A percentile compares a stretch with the other conserved stretches of the same genome.
Evolutionary conservation across 2,113 vertebrate species (phyloP).

Genomic region (Zapornia atra): DNA sequence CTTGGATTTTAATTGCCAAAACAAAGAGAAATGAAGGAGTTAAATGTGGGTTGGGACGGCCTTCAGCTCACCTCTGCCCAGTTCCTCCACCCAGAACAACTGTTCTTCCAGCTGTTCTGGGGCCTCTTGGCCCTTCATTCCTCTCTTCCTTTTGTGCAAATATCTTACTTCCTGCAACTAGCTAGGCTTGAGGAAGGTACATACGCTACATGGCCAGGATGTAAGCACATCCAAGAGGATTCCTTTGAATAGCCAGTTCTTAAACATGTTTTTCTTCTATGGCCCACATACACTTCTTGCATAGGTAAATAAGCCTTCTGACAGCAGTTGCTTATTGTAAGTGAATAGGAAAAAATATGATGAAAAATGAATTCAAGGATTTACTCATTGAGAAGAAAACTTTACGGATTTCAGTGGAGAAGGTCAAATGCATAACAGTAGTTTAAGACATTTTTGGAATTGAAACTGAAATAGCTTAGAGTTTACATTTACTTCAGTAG

Average conservation of each 20-base stretch:
- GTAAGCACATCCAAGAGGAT: not conserved
- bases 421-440: not conserved
- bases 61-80: not conserved
- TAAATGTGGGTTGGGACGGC: not conserved
- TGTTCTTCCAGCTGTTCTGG: not conserved
- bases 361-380: not conserved
- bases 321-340: not conserved
- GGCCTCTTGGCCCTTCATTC: constrained; percentile 47
- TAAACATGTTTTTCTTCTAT: not conserved
- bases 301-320: not conserved
- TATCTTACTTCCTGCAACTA: constrained; percentile 51
- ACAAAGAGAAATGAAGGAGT: not conserved
- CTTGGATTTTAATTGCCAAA: not conserved
- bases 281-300: not conserved
- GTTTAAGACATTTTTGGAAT: not conserved
- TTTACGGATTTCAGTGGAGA: not conserved
- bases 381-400: not conserved
- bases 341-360: not conserved
- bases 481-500: not conserved
- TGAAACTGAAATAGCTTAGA: not conserved
- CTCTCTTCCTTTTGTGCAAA: constrained; percentile 42
- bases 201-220: constrained; percentile 1
- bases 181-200: not conserved
- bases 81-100: not conserved
- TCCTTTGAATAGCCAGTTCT: not conserved